Base-by-base conservation (phyloP, 2,888 invertebrate genomes). In the Mechanitis messenoides region DNA sequence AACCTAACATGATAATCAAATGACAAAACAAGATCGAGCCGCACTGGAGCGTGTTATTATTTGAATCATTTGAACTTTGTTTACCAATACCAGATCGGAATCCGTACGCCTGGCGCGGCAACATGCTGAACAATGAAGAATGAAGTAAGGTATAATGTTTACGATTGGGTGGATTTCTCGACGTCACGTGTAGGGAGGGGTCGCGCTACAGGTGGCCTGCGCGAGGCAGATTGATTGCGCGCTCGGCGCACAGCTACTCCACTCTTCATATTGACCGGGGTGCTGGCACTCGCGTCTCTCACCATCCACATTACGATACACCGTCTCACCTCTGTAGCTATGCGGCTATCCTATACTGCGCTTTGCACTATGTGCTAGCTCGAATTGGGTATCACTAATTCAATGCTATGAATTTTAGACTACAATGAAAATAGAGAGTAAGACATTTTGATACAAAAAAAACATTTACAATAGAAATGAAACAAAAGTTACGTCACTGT, bases 121-220 rank as follows among this genome's bases (percentile, higher is more conserved):
- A 82, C 85, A 85, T 84, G 85, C 84, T 81, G 82, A 81, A 87
- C 88, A 85, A 85, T 87, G 86, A 88, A 87, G 88, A 87, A 86
- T 85, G 88, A 86, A 87, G 81, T 85, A 86, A 87, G 88, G 87
- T 88, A 88, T 88, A 86, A 87, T 90, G 90, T 90, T 90, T 90
- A 89, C 89, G 89, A 89, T 88, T 88, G 85, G 88, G 86, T 84
- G 86, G 87, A 86, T 87, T 87, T 87, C 87, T 87, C 80, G 74
- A 80, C 81, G 85, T 81, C 90, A 89, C 89, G 89, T 89, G 89
- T 87, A 83, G 72, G 69, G 71, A 77, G 74, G 70, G 79, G 75
- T 55, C 60, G 67, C 74, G 67, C 87, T 76, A 87, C 87, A 87
- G 88, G 88, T 87, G 88, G 87, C 85, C 80, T 77, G 78, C 79